Conservation (phyloP, 2,113 vertebrate species). For the Mobula hypostoma region DNA sequence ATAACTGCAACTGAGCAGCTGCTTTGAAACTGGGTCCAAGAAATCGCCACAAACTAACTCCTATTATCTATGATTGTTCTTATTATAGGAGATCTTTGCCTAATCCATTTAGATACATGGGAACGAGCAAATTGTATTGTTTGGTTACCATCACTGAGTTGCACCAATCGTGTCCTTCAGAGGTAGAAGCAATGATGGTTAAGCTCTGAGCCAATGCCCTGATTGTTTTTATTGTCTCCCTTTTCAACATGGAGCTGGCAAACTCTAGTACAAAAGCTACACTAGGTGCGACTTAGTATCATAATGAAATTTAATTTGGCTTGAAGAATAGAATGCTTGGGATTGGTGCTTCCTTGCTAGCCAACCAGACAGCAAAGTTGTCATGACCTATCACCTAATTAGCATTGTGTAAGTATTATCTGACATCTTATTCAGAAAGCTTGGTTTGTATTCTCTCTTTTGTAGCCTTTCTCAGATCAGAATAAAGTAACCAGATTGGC, state of each 20-base stretch:
- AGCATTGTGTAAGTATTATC: neutral
- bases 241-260: neutral
- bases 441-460: neutral
- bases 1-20: neutral
- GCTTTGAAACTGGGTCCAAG: neutral
- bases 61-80: conserved; percentile 22
- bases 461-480: conserved; percentile 1
- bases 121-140: neutral
- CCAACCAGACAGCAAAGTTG: neutral
- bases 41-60: conserved; percentile 28
- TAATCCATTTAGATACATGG: conserved; percentile 27
- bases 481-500: neutral
- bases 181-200: neutral
- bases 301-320: neutral
- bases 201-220: neutral
- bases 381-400: neutral
- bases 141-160: neutral
- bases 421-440: neutral
- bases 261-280: neutral
- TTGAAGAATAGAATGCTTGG: neutral
- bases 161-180: neutral
- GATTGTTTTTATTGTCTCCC: neutral
- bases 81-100: neutral
- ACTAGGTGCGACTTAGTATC: neutral
- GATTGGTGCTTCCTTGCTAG: neutral